Evolutionary conservation across 2,888 invertebrate species (phyloP).

Genomic region (Ptilodon capucinus): DNA sequence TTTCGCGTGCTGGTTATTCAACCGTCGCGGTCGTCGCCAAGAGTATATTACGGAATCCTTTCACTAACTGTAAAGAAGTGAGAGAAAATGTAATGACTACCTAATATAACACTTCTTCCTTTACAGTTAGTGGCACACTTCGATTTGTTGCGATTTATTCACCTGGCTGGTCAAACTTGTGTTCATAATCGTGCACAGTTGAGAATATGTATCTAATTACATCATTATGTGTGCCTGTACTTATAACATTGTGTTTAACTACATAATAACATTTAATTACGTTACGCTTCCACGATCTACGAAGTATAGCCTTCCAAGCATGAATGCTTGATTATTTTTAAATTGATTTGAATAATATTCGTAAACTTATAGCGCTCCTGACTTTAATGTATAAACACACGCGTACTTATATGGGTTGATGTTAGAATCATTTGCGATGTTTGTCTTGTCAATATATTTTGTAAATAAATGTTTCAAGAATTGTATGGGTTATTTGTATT

Average conservation of each 20-base stretch:
- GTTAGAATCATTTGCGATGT: not conserved
- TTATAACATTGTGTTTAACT: constrained; percentile 22
- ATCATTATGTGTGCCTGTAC: constrained; percentile 24
- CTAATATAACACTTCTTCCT: not conserved
- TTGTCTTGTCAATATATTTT: not conserved
- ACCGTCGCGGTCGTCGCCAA: not conserved
- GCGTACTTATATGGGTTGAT: not conserved
- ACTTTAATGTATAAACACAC: not conserved
- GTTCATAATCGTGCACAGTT: constrained; percentile 1
- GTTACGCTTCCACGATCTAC: constrained; percentile 26
- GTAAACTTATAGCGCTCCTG: not conserved
- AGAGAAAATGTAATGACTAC: not conserved
- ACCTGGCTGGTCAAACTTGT: not conserved
- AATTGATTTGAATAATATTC: not conserved
- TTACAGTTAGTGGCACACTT: not conserved
- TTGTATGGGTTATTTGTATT: too few relatives aligned
- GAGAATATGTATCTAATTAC: constrained; percentile 23
- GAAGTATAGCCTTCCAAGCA: constrained; percentile 20
- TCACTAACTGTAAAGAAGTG: constrained; percentile 1
- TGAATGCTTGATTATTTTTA: constrained; percentile 4
- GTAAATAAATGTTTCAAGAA: too few relatives aligned
- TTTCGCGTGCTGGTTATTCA: not conserved
- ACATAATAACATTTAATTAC: constrained; percentile 34
- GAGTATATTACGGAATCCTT: not conserved
- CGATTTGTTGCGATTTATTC: not conserved